These are phyloP conservation scores for Sebastes paucispinis DNA, from an alignment of 2,797 vertebrate genomes.

Conservation along the genomic window DNA sequence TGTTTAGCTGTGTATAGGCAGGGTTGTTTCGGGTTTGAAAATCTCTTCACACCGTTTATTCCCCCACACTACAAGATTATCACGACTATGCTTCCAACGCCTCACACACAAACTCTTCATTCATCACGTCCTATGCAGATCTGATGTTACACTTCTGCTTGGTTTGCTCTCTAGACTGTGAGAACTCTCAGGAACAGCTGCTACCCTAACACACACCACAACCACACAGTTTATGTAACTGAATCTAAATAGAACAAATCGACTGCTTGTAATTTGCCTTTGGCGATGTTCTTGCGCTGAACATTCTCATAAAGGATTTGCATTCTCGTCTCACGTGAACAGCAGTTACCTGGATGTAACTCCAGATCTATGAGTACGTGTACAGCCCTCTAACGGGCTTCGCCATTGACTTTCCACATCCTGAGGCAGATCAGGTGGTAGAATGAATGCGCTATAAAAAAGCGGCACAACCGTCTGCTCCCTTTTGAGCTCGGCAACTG, in stretches of 20 bases:
- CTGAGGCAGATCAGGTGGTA: neutral
- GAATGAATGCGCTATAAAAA: neutral
- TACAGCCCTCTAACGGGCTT: neutral
- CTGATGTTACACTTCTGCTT: constrained; percentile 40
- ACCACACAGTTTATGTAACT: neutral
- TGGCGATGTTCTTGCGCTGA: neutral
- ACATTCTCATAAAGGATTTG: neutral
- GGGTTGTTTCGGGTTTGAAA: too few relatives aligned
- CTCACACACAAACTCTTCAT: neutral
- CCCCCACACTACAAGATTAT: too few relatives aligned
- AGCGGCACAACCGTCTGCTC: neutral
- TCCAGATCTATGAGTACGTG: neutral
- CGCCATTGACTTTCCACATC: neutral
- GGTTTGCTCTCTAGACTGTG: constrained; percentile 4
- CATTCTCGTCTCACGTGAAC: neutral
- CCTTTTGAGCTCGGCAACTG: neutral
- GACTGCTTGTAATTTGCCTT: neutral
- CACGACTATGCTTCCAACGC: too few relatives aligned
- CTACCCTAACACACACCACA: neutral
- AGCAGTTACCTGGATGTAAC: neutral
- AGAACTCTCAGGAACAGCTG: constrained; percentile 50
- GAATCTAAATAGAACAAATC: neutral
- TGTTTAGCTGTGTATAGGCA: neutral
- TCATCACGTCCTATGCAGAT: neutral
- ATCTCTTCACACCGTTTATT: too few relatives aligned